Base-by-base conservation (phyloP, 2,888 invertebrate species). In the Belgica antarctica region DNA sequence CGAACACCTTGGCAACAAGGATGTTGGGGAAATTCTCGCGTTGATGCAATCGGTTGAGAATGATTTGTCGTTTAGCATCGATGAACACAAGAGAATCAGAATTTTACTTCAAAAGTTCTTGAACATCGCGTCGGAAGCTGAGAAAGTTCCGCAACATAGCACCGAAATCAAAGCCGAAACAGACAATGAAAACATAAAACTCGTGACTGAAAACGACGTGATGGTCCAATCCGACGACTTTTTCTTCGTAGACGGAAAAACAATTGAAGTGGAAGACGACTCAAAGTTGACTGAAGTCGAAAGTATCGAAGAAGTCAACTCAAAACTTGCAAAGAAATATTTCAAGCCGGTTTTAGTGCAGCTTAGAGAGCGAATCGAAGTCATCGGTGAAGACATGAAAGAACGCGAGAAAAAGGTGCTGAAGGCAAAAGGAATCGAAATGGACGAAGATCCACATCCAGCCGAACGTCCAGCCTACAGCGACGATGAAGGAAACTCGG, bases 281-380 rank as follows among this genome's bases (percentile, higher is more conserved):
- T 25, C 36, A 12, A 10, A 7, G 3, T 7, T 24, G 46, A n/a
- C 22, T n/a, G 1, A 63, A n/a, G 4, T 12, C 7, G 52, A 68
- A 12, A 12, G 3, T 19, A 28, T 15, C 27, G 34, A 52, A 22
- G 68, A 66, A 24, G 27, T 31, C 12, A 62, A 62, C 62, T 10
- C 31, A 8, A 62, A 36, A 15, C 31, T 62, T 10, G 34, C 78
- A 0, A 78, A 78, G 69, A 76, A 77, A n/a, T 77, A 75, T 72
- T 80, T 80, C 28, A 77, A 77, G 62, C 80, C 80, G 0, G 80
- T 80, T 2, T 73, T 80, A 5, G 76, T 75, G 7, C 80, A 80
- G 71, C 75, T 80, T 0, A 79, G 78, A 62, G 73, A 76, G 73
- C 78, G 77, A 70, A 79, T 80, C 36, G 77, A 79, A 75, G 80